These are phyloP conservation scores for Cylloceria caligata DNA, from an alignment of 2,888 invertebrate species.

Conservation along the genomic window DNA sequence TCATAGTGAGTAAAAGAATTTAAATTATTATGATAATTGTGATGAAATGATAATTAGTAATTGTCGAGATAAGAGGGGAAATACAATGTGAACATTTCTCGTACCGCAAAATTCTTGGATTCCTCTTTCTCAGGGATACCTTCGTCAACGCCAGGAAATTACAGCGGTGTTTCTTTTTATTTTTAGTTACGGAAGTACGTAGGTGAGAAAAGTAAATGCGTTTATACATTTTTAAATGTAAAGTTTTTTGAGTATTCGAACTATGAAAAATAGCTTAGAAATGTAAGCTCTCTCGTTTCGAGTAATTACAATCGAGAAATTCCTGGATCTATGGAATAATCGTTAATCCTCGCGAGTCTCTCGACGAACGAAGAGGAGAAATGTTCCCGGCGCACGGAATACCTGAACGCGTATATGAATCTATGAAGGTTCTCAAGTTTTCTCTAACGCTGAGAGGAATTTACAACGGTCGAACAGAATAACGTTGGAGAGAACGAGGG, in stretches of 20 bases:
- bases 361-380: background rate
- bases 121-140: background rate
- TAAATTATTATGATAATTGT: background rate
- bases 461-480: slow-evolving; percentile 1
- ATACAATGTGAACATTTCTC: background rate
- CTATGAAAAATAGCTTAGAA: background rate
- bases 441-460: slow-evolving; percentile 21
- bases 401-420: slow-evolving; percentile 23
- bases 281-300: background rate
- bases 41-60: background rate
- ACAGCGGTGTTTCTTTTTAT: background rate
- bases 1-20: background rate
- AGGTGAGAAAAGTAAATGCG: background rate
- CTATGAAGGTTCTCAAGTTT: slow-evolving; percentile 8
- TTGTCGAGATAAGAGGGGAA: background rate
- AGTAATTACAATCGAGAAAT: slow-evolving; percentile 18
- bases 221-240: no score
- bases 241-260: no score
- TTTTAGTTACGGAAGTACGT: background rate
- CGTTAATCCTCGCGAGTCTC: slow-evolving; percentile 8
- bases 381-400: slow-evolving; percentile 18
- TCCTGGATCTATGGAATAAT: background rate
- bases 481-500: slow-evolving; percentile 14
- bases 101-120: background rate
- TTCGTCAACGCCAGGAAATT: background rate